A percentile compares a stretch with the other conserved stretches of the same genome.
These are phyloP conservation scores for Anolis apletophallus DNA, from an alignment of 2,797 vertebrate genomes.

Conservation along the genomic window DNA sequence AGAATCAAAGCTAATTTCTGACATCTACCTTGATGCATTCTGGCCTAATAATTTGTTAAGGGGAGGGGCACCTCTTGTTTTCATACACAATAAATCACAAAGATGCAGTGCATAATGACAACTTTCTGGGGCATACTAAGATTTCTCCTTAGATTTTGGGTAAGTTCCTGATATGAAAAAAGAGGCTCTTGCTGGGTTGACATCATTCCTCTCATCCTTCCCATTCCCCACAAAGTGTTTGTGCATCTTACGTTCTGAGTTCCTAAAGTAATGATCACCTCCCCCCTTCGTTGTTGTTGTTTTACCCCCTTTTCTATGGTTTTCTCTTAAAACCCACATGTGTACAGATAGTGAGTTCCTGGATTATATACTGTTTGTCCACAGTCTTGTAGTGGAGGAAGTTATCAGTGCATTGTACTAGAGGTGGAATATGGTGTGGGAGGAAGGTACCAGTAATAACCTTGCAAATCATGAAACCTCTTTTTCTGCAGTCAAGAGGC, in stretches of 20 bases:
- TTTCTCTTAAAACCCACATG: not conserved
- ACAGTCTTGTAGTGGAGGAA: too few species aligned
- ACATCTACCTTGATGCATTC: not conserved
- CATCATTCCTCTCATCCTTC: not conserved
- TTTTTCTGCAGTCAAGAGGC: constrained; percentile 7
- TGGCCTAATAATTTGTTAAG: not conserved
- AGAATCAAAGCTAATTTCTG: too few species aligned
- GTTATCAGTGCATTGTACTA: constrained; percentile 19
- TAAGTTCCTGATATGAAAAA: not conserved
- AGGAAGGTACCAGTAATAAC: not conserved
- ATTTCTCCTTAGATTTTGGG: not conserved
- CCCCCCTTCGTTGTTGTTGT: not conserved
- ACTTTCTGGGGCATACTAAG: not conserved
- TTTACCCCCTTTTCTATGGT: not conserved
- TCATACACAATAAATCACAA: not conserved
- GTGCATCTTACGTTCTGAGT: not conserved
- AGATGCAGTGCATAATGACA: not conserved
- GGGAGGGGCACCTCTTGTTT: not conserved
- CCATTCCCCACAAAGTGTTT: not conserved
- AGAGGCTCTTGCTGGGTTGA: not conserved
- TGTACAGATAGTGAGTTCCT: not conserved
- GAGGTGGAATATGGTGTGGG: constrained; percentile 23
- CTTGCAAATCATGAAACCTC: not conserved
- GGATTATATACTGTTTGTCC: constrained; percentile 32
- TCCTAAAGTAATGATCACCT: not conserved